A percentile compares a stretch with the other conserved stretches of the same genome.
Evolutionary conservation across 64 coral and sea anemone species (phyloP).

Genomic region (Porites lutea): DNA sequence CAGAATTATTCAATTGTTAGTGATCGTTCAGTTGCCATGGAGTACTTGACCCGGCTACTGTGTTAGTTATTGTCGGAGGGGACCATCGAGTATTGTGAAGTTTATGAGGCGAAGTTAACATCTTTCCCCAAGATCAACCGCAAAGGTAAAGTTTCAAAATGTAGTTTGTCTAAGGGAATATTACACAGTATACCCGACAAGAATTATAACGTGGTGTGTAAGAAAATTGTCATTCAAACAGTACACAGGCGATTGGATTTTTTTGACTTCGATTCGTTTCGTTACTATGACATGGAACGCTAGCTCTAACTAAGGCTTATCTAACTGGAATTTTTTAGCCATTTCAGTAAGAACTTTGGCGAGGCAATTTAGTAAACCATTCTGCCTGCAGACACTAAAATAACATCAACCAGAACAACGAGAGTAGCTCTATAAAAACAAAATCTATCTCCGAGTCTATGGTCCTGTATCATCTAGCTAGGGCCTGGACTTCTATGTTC

Average conservation of each 20-base stretch:
- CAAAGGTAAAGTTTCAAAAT: conserved; percentile 10
- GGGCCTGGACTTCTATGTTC: no score
- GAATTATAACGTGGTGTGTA: neutral
- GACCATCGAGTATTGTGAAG: neutral
- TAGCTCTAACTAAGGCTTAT: no score
- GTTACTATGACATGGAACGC: no score
- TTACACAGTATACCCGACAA: neutral
- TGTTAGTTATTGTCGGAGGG: neutral
- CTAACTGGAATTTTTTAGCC: no score
- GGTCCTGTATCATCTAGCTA: no score
- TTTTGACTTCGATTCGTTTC: no score
- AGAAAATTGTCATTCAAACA: neutral
- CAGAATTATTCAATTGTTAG: neutral
- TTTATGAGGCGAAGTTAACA: neutral
- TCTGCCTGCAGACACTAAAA: no score
- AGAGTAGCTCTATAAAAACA: no score
- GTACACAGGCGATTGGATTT: neutral
- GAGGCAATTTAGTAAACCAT: no score
- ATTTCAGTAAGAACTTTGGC: no score
- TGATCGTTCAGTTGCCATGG: conserved; percentile 37
- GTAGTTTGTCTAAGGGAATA: neutral
- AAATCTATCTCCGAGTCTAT: no score
- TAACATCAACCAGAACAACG: no score
- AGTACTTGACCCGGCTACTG: neutral
- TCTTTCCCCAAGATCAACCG: neutral